Base-by-base conservation (phyloP, 2,797 vertebrate species). In the Sphenodon punctatus region DNA sequence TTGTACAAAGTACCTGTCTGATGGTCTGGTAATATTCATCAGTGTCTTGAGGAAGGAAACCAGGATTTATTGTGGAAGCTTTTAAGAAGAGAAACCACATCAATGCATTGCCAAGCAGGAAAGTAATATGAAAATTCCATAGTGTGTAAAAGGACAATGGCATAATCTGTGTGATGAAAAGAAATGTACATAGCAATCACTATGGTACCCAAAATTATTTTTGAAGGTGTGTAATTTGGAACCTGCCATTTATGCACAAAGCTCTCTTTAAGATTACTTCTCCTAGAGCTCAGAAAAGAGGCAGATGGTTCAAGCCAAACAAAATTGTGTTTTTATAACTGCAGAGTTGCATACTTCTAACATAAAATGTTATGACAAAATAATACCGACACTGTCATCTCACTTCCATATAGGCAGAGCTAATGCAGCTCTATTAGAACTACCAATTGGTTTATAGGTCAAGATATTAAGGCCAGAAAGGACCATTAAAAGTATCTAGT, bases 1-100 rank as follows among this genome's bases (percentile, higher is more conserved):
- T n/a, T n/a, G n/a, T n/a, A n/a, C n/a, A 80, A 67, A 72, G 58
- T 72, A 91, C 73, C 60, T 88, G 41, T 75, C 30, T 89, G 78
- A 91, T 75, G 72, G 58, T 77, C 86, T 87, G 48, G 34, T 84
- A 80, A 46, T 78, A 91, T 70, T 91, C 84, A 58, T 72, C 69
- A 67, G 68, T 77, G 82, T 84, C 67, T 38, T 63, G 85, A 85
- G 49, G 68, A 85, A 89, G 87, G 63, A 88, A 81, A 41, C 38
- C 72, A 48, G 83, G 86, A 67, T 88, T 89, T 53, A 88, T 88
- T 42, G 89, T 45, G 23, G 76, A 92, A 85, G 84, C 68, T 90
- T 93, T 91, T 71, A 86, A 70, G 79, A 88, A 91, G 58, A 84
- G 41, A 88, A 92, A 88, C 55, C 76, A 86, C 80, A 89, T 91